Evolutionary conservation across 2,888 invertebrate species (phyloP), one percentile per base, ranked within the genome.

Genomic region (Automeris io): DNA sequence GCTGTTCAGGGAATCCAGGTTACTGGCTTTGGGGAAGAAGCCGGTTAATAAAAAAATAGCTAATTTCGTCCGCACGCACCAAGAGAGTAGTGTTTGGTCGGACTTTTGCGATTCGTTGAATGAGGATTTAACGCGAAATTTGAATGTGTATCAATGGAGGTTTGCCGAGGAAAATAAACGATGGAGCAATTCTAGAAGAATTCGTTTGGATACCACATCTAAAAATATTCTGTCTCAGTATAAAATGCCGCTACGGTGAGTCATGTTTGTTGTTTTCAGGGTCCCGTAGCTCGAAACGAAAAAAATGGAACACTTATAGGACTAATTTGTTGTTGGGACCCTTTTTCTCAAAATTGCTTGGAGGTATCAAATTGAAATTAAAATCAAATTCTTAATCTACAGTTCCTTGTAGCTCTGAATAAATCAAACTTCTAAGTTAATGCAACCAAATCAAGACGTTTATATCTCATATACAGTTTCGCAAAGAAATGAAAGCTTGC

Each of bases 21-120:
- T 81, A 0, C 37, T 81, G 6, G 55, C 74, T 0, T 43, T 77
- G 1, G 80, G 80, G 1, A 77, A 80, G 34, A 74, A 55, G 11
- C 80, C 80, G 0, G 61, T 77, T 0, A 82, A 81, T 43, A 76
- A 73, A 24, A 82, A 82, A 61, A 76, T 81, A 1, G 61, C 81
- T 0, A 71, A 77, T 35, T 71, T 73, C 37, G 59, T 82, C 1
- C 63, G 58, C 9, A 63, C 54, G 5, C 65, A 77, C 23, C 61
- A 71, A 37, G 69, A 75, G 2, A 66, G 49, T 23, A 65, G 60
- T 25, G 57, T 69, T 9, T 77, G 74, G 77, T 52, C 64, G 0
- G 64, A 56, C 24, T 77, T 80, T 43, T 46, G 70, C 41, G 80
- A 82, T 24, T 59, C 74, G 2, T 45, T 81, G 3, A 73, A 69